phyloP scores from a whole-genome alignment of 2,797 vertebrate species.

The Bovichtus variegatus region DNA sequence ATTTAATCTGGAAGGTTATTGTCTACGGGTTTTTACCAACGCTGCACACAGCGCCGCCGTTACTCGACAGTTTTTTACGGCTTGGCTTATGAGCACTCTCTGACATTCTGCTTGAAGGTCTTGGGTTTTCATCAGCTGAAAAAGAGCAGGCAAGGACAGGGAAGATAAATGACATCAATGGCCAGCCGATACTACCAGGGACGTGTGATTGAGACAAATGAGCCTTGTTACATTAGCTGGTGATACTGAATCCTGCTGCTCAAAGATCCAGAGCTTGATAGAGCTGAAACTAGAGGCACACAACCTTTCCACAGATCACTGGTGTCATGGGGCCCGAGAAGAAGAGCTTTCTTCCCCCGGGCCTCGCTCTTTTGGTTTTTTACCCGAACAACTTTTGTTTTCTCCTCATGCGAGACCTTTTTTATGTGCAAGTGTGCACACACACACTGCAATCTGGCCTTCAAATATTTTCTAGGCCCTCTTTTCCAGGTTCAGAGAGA shows the following conservation, averaged over 20 bases:
- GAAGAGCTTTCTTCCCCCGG: slow-evolving; percentile 54
- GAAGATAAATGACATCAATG: slow-evolving; percentile 87
- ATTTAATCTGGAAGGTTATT: slow-evolving; percentile 32
- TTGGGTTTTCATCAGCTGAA: slow-evolving; percentile 76
- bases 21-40: slow-evolving; percentile 17
- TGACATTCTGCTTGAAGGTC: slow-evolving; percentile 78
- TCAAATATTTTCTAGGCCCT: slow-evolving; percentile 41
- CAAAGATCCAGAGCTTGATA: slow-evolving; percentile 85
- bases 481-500: slow-evolving; percentile 41
- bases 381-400: slow-evolving; percentile 40
- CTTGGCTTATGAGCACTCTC: slow-evolving; percentile 66
- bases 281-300: slow-evolving; percentile 86
- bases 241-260: slow-evolving; percentile 84
- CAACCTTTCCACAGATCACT: slow-evolving; percentile 84
- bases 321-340: slow-evolving; percentile 74
- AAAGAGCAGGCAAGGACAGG: slow-evolving; percentile 85
- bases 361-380: slow-evolving; percentile 28
- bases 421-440: slow-evolving; percentile 16
- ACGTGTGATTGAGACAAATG: slow-evolving; percentile 88
- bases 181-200: slow-evolving; percentile 84
- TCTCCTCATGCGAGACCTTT: slow-evolving; percentile 9
- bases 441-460: slow-evolving; percentile 24
- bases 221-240: slow-evolving; percentile 86
- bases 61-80: slow-evolving; percentile 52
- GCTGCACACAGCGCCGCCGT: slow-evolving; percentile 13